phyloP scores from a whole-genome alignment of 2,888 invertebrate genomes.

The Diplazon laetatorius region DNA sequence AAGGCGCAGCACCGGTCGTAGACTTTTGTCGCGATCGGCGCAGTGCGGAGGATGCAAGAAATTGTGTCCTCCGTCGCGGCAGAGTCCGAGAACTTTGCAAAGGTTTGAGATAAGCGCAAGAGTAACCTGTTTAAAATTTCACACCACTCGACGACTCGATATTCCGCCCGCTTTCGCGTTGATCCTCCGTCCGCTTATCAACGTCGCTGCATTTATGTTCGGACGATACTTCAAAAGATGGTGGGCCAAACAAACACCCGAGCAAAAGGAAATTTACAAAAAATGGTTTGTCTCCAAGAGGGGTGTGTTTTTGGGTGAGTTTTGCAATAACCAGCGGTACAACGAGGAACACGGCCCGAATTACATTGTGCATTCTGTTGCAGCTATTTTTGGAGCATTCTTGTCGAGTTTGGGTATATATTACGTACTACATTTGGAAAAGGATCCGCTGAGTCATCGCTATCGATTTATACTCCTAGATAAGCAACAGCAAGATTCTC shows the following conservation, averaged over 20 bases:
- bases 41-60: conserved; percentile 26
- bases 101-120: conserved; percentile 1
- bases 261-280: conserved; percentile 74
- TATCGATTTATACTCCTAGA: conserved; percentile 84
- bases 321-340: not conserved
- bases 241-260: conserved; percentile 81
- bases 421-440: conserved; percentile 82
- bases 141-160: conserved; percentile 69
- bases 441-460: conserved; percentile 83
- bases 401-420: conserved; percentile 69
- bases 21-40: conserved; percentile 5
- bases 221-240: conserved; percentile 81
- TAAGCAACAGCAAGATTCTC: conserved; percentile 80
- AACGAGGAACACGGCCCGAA: not conserved
- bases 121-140: conserved; percentile 21
- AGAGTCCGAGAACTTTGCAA: too few relatives aligned
- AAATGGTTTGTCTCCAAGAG: conserved; percentile 66
- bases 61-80: not conserved
- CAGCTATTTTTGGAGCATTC: conserved; percentile 71
- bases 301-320: conserved; percentile 64
- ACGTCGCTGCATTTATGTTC: conserved; percentile 78
- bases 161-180: conserved; percentile 75
- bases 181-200: conserved; percentile 74
- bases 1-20: not conserved
- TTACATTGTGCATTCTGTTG: conserved; percentile 34